These are phyloP conservation scores for Brachionus manjavacas DNA, from an alignment of 1,140 invertebrate genomes.

Conservation along the genomic window DNA sequence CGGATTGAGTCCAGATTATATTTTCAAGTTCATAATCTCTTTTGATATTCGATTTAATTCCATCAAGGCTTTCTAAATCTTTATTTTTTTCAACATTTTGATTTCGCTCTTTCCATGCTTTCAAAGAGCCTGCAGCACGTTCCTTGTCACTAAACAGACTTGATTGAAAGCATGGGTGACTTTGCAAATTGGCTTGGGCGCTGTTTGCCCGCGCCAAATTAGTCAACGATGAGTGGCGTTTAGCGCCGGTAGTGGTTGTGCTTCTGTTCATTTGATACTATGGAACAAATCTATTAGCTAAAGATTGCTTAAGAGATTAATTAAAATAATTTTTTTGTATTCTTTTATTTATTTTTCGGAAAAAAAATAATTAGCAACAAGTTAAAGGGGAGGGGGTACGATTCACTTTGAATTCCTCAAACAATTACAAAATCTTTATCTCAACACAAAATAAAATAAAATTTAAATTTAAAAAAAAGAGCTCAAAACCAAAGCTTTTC, in stretches of 20 bases:
- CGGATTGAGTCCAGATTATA: conserved; percentile 21
- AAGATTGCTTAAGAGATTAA: not conserved
- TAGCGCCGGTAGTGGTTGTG: not conserved
- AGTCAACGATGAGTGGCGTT: not conserved
- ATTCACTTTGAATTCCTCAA: not conserved
- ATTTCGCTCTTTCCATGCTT: conserved; percentile 35
- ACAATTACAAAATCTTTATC: conserved; percentile 11
- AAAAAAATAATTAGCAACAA: not conserved
- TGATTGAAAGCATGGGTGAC: conserved; percentile 48
- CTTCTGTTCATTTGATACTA: not conserved
- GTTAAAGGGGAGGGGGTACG: not conserved
- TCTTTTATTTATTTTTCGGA: not conserved
- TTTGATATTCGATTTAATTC: not conserved
- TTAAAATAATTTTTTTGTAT: not conserved
- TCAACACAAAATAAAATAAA: not conserved
- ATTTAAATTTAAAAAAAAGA: not conserved
- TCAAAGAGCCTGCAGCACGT: conserved; percentile 48
- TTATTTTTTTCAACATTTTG: not conserved
- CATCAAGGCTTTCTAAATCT: not conserved
- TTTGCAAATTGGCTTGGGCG: conserved; percentile 51
- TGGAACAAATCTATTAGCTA: not conserved
- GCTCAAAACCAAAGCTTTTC: conserved; percentile 24
- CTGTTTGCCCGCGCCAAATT: conserved; percentile 48
- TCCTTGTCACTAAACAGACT: conserved; percentile 48
- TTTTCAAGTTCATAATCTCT: not conserved